phyloP scores from a whole-genome alignment of 2,113 vertebrate genomes.

The Mesoclemmys tuberculata region DNA sequence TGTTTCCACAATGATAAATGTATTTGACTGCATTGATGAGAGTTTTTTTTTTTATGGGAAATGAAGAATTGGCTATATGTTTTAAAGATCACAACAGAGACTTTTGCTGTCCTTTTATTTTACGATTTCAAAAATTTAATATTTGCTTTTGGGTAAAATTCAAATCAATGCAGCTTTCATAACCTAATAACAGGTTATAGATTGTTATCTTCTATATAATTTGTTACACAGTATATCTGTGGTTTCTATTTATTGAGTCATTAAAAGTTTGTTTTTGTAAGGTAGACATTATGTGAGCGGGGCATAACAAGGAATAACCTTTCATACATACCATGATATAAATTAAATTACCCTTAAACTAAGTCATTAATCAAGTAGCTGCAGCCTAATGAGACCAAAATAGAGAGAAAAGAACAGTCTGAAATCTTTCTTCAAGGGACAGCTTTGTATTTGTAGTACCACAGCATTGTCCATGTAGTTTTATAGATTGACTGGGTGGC shows the following conservation, averaged over 20 bases:
- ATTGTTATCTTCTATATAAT: slow-evolving; percentile 69
- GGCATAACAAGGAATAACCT: slow-evolving; percentile 62
- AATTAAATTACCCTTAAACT: slow-evolving; percentile 70
- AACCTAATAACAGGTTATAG: slow-evolving; percentile 50
- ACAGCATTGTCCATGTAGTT: not conserved
- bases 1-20: not conserved
- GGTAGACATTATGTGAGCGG: slow-evolving; percentile 41
- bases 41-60: not conserved
- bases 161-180: slow-evolving; percentile 47
- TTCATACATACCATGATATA: slow-evolving; percentile 56
- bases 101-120: slow-evolving; percentile 22
- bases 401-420: slow-evolving; percentile 28
- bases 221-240: slow-evolving; percentile 51
- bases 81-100: not conserved
- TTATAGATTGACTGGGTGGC: not conserved
- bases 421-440: slow-evolving; percentile 22
- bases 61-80: not conserved
- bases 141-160: slow-evolving; percentile 56
- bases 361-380: slow-evolving; percentile 64
- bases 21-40: not conserved
- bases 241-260: slow-evolving; percentile 55
- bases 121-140: slow-evolving; percentile 2
- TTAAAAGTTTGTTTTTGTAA: slow-evolving; percentile 66
- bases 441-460: slow-evolving; percentile 13
- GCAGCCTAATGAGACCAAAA: slow-evolving; percentile 60